A percentile compares a stretch with the other conserved stretches of the same genome.
Evolutionary conservation across 2,113 vertebrate genomes (phyloP).

Genomic region (Varanus salvator): DNA sequence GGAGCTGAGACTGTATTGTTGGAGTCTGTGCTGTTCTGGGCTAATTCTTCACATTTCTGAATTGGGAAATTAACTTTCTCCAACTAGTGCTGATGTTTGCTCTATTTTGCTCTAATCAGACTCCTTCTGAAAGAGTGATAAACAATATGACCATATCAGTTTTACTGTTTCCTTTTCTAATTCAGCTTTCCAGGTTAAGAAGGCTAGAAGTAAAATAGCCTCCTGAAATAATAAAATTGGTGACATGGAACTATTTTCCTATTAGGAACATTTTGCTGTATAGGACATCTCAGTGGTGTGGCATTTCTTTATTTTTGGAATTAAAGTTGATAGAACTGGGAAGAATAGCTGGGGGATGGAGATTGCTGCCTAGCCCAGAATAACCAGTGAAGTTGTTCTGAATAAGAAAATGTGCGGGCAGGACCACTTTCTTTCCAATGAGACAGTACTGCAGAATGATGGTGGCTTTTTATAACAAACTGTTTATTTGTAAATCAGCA

Average conservation of each 20-base stretch:
- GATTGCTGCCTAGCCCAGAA: background rate
- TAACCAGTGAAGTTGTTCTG: background rate
- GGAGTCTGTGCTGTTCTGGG: conserved; percentile 17
- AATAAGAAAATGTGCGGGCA: background rate
- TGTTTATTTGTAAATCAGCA: background rate
- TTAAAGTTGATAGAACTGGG: conserved; percentile 2
- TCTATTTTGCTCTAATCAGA: conserved; percentile 45
- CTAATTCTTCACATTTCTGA: conserved; percentile 40
- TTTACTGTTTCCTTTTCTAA: conserved; percentile 40
- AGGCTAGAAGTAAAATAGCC: conserved; percentile 50
- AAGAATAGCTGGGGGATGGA: background rate
- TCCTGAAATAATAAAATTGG: conserved; percentile 46
- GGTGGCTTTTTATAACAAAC: background rate
- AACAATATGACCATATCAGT: conserved; percentile 19
- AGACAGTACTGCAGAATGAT: background rate
- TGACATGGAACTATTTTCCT: conserved; percentile 26
- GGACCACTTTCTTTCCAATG: background rate
- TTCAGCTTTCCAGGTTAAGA: conserved; percentile 52
- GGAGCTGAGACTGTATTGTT: conserved; percentile 14
- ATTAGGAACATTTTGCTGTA: conserved; percentile 51
- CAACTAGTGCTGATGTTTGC: conserved; percentile 31
- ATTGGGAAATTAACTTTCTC: conserved; percentile 52
- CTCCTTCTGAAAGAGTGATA: conserved; percentile 37
- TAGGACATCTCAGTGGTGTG: conserved; percentile 18
- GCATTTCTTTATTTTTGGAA: conserved; percentile 38